Evolutionary conservation across 1,140 invertebrate species (phyloP), one percentile per base, ranked within the genome.

Genomic region (Philopotamus ludificatus): DNA sequence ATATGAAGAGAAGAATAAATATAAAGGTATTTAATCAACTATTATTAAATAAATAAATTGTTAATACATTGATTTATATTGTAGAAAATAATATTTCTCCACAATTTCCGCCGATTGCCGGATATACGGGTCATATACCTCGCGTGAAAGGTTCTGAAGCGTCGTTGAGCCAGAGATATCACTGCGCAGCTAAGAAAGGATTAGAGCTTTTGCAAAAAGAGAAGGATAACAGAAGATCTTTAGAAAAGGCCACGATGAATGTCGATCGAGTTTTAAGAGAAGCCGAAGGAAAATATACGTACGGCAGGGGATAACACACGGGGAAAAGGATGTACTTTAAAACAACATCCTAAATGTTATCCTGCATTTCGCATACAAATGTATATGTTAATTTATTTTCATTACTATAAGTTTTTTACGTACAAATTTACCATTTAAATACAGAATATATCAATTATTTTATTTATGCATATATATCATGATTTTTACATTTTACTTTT

Each of bases 51-150:
- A 25, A 2, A 60, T 20, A 22, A 51, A 50, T 62, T 23, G 3
- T 20, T 7, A 25, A 12, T 7, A 41, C 23, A 39, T 15, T 4
- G 2, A 18, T 66, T 53, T 58, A 3, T 49, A 44, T 73, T 73
- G 2, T 76, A 88, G 87, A 86, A 67, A 84, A 84, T 73, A 81
- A 84, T 73, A 83, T 88, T 68, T 86, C 87, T 8, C 82, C 87
- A 0, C 86, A 88, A 72, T 83, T 80, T 68, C 87, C 86, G 18
- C 87, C 87, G 21, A 88, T 88, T 62, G 84, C 87, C 1, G 87
- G 87, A 0, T 89, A 89, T 71, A 89, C 87, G 0, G 87, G 87
- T 22, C 87, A 88, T 71, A 88, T 89, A 47, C 87, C 87, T 18
- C 76, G 85, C 41, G 83, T 87, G 3, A 87, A 83, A 68, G 84